These are phyloP conservation scores for Jaculus jaculus DNA, from an alignment of 2,113 vertebrate species.

Conservation along the genomic window DNA sequence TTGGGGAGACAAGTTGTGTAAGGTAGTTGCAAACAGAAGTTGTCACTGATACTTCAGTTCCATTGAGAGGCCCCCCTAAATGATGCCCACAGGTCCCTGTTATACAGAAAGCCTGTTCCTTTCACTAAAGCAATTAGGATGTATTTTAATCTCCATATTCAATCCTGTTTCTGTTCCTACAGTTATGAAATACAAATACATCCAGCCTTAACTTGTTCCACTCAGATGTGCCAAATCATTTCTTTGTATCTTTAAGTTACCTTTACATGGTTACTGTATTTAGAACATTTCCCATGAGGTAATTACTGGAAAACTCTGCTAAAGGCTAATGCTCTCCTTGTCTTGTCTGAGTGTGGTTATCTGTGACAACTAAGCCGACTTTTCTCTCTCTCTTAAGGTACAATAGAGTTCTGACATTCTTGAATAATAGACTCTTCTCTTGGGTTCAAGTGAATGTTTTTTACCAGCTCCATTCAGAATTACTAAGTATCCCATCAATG, in stretches of 20 bases:
- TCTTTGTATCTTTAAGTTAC: not conserved
- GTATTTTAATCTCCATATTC: slow-evolving; percentile 46
- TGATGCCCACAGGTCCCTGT: slow-evolving; percentile 29
- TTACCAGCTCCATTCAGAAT: slow-evolving; percentile 61
- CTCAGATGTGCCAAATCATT: not conserved
- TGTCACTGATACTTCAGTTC: slow-evolving; percentile 65
- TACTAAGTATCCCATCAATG: slow-evolving; percentile 45
- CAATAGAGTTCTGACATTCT: not conserved
- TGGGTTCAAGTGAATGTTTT: slow-evolving; percentile 66
- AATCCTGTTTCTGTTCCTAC: not conserved
- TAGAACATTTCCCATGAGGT: slow-evolving; percentile 17
- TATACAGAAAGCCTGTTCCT: slow-evolving; percentile 40
- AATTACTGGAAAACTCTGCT: slow-evolving; percentile 40
- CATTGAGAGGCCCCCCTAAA: not conserved
- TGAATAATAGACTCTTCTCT: slow-evolving; percentile 51
- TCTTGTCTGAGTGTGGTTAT: slow-evolving; percentile 36
- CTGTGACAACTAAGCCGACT: not conserved
- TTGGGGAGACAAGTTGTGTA: slow-evolving; percentile 37
- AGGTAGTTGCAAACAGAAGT: slow-evolving; percentile 37
- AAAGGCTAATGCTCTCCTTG: slow-evolving; percentile 36
- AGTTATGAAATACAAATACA: slow-evolving; percentile 2
- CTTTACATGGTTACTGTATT: not conserved
- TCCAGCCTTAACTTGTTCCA: not conserved
- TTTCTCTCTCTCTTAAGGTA: slow-evolving; percentile 12
- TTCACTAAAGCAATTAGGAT: slow-evolving; percentile 50